Evolutionary conservation across 2,888 invertebrate genomes (phyloP).

Genomic region (Tachina grossa): DNA sequence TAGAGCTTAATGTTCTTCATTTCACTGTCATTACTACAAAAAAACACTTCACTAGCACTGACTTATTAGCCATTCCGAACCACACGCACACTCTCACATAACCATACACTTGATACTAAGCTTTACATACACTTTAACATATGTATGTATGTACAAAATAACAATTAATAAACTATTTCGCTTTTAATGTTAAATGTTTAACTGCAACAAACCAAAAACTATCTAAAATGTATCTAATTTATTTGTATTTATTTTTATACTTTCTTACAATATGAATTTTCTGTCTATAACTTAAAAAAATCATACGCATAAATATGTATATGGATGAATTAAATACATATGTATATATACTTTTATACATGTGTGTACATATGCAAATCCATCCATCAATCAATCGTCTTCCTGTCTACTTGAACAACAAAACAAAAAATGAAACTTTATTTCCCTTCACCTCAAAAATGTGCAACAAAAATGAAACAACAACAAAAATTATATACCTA

Average conservation of each 20-base stretch:
- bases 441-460: constrained; percentile 29
- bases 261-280: constrained; percentile 74
- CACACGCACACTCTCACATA: not conserved
- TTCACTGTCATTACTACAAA: not conserved
- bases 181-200: constrained; percentile 47
- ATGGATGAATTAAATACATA: no score
- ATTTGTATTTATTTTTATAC: constrained; percentile 77
- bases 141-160: not conserved
- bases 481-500: not conserved
- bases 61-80: not conserved
- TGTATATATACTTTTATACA: no score
- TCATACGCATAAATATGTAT: not conserved
- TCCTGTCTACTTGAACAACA: constrained; percentile 74
- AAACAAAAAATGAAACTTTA: constrained; percentile 45
- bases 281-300: constrained; percentile 64
- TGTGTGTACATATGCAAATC: constrained; percentile 3
- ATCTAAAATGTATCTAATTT: constrained; percentile 78
- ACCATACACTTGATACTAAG: not conserved
- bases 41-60: not conserved
- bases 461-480: constrained; percentile 44
- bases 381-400: constrained; percentile 71
- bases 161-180: not conserved
- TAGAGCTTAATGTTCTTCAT: not conserved
- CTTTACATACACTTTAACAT: not conserved
- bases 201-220: constrained; percentile 23